phyloP scores from a whole-genome alignment of 1,140 invertebrate species.

The Lepidostoma basale region DNA sequence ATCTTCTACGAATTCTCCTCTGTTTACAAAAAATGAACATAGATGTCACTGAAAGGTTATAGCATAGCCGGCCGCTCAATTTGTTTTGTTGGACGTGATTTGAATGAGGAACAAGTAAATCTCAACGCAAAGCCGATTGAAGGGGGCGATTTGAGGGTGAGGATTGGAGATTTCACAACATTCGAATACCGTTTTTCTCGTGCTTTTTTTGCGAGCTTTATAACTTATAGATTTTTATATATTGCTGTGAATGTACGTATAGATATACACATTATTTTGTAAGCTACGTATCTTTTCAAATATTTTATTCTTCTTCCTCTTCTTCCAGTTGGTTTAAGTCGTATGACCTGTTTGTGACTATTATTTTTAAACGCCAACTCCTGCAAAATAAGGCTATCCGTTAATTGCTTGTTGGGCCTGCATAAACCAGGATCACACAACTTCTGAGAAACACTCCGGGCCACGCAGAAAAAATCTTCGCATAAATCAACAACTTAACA shows the following conservation, averaged over 20 bases:
- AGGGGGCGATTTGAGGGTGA: not conserved
- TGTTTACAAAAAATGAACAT: not conserved
- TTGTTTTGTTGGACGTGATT: constrained; percentile 23
- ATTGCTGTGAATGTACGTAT: not conserved
- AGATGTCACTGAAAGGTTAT: not conserved
- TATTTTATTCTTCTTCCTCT: not conserved
- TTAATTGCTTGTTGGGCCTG: no score
- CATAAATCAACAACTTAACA: no score
- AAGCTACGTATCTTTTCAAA: not conserved
- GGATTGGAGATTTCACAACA: not conserved
- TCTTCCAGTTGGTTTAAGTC: not conserved
- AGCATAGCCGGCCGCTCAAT: constrained; percentile 14
- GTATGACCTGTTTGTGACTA: not conserved
- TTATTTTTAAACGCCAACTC: no score
- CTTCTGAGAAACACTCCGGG: no score
- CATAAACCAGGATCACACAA: no score
- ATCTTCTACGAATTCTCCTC: no score
- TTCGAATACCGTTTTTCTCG: not conserved
- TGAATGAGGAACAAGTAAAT: constrained; percentile 15
- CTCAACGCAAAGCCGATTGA: no score
- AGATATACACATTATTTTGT: not conserved
- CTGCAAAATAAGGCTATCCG: no score
- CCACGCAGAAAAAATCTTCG: no score
- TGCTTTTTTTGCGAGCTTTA: not conserved
- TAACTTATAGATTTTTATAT: not conserved